These are phyloP conservation scores for Mixornis gularis DNA, from an alignment of 2,113 vertebrate species.

Conservation along the genomic window DNA sequence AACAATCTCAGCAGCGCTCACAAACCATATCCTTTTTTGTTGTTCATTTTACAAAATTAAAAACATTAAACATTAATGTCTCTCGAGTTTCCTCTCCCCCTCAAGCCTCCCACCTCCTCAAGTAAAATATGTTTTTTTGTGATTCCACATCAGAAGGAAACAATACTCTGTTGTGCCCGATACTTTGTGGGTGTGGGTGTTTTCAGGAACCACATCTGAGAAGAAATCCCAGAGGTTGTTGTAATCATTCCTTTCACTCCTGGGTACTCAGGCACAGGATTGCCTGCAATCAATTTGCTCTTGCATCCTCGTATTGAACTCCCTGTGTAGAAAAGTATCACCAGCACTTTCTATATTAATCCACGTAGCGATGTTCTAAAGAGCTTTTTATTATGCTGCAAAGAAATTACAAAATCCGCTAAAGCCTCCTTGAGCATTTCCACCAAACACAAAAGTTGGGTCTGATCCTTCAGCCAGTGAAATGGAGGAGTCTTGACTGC, in stretches of 20 bases:
- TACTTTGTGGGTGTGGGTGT: slow-evolving; percentile 41
- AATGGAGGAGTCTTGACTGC: neutral
- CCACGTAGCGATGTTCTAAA: slow-evolving; percentile 65
- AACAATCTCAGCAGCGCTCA: slow-evolving; percentile 41
- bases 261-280: slow-evolving; percentile 67
- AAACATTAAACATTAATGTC: slow-evolving; percentile 71
- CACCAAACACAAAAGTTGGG: neutral
- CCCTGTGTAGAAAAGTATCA: slow-evolving; percentile 66
- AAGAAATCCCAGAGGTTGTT: slow-evolving; percentile 67
- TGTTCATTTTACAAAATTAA: slow-evolving; percentile 71
- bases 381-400: slow-evolving; percentile 67
- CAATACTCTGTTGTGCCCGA: slow-evolving; percentile 48
- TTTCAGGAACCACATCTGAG: slow-evolving; percentile 60
- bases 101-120: slow-evolving; percentile 47
- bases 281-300: slow-evolving; percentile 75
- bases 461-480: neutral
- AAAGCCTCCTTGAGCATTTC: slow-evolving; percentile 48
- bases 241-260: slow-evolving; percentile 69
- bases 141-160: slow-evolving; percentile 64
- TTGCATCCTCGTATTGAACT: slow-evolving; percentile 66
- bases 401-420: slow-evolving; percentile 67
- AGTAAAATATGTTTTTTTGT: slow-evolving; percentile 64
- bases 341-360: slow-evolving; percentile 72
- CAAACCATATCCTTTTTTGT: slow-evolving; percentile 60
- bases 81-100: slow-evolving; percentile 60